phyloP scores from a whole-genome alignment of 2,797 vertebrate genomes.

The Odontamblyopus rebecca region DNA sequence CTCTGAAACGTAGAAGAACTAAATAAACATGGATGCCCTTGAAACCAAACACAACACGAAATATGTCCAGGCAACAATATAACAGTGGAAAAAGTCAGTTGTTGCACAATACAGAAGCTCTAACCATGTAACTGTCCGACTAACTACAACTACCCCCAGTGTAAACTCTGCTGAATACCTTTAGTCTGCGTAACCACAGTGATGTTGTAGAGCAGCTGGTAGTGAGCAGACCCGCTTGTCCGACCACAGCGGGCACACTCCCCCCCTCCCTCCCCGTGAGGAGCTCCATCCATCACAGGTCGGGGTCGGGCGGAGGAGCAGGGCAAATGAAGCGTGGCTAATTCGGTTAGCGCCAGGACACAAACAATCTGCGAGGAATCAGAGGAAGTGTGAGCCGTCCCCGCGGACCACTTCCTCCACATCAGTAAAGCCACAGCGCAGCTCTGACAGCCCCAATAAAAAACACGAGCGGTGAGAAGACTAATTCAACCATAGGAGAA shows the following conservation, averaged over 20 bases:
- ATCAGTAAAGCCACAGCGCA: constrained; percentile 75
- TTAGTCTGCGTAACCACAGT: constrained; percentile 31
- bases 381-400: constrained; percentile 66
- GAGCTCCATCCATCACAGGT: constrained; percentile 63
- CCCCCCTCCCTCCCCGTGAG: constrained; percentile 52
- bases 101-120: neutral
- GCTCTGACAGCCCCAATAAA: constrained; percentile 12
- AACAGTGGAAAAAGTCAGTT: neutral
- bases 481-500: neutral
- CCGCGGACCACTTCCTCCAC: constrained; percentile 69
- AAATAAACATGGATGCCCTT: neutral
- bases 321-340: constrained; percentile 80
- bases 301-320: constrained; percentile 65
- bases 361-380: constrained; percentile 78
- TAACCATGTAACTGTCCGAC: too few species aligned
- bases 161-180: neutral
- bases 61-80: neutral
- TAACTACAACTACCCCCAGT: neutral
- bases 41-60: neutral
- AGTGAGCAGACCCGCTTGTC: constrained; percentile 43
- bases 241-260: constrained; percentile 61
- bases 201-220: constrained; percentile 48
- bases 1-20: neutral
- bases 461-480: neutral
- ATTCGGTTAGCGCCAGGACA: constrained; percentile 78